Evolutionary conservation across 2,797 vertebrate genomes (phyloP).

Genomic region (Lacerta bilineata): DNA sequence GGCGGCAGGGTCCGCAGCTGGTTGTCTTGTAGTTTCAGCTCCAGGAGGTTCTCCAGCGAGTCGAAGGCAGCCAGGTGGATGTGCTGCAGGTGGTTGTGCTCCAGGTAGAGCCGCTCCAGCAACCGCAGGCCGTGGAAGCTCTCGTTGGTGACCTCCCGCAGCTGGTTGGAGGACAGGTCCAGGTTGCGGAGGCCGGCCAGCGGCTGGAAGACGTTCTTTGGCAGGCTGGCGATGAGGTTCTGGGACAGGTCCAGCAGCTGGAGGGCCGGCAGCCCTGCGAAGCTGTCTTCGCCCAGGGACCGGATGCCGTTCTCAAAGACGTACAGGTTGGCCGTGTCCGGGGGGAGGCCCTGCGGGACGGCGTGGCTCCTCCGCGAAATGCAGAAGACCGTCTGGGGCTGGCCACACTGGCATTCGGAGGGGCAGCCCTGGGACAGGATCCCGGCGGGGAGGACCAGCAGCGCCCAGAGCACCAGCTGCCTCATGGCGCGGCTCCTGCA

Average conservation of each 20-base stretch:
- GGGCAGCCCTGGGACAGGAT: conserved; percentile 83
- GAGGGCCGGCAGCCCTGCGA: conserved; percentile 83
- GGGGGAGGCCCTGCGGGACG: conserved; percentile 84
- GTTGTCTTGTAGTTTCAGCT: conserved; percentile 94
- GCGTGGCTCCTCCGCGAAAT: conserved; percentile 76
- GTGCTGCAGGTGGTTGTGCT: conserved; percentile 88
- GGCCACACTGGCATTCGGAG: conserved; percentile 82
- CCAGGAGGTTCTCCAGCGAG: conserved; percentile 87
- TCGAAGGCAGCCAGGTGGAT: conserved; percentile 91
- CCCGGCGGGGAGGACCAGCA: conserved; percentile 64
- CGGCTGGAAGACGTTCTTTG: conserved; percentile 87
- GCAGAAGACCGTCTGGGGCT: conserved; percentile 85
- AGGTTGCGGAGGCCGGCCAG: conserved; percentile 90
- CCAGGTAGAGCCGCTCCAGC: conserved; percentile 94
- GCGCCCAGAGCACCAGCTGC: conserved; percentile 75
- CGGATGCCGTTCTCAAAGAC: conserved; percentile 91
- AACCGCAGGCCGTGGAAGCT: conserved; percentile 90
- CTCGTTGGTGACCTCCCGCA: conserved; percentile 89
- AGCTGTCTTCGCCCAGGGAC: conserved; percentile 83
- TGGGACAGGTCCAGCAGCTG: conserved; percentile 93
- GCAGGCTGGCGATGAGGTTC: conserved; percentile 89
- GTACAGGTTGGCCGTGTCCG: conserved; percentile 83
- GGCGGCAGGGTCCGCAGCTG: conserved; percentile 84
- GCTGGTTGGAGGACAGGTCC: conserved; percentile 91
- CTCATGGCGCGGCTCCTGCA: conserved; percentile 75